Evolutionary conservation across 2,113 vertebrate genomes (phyloP).

Genomic region (Uria lomvia): DNA sequence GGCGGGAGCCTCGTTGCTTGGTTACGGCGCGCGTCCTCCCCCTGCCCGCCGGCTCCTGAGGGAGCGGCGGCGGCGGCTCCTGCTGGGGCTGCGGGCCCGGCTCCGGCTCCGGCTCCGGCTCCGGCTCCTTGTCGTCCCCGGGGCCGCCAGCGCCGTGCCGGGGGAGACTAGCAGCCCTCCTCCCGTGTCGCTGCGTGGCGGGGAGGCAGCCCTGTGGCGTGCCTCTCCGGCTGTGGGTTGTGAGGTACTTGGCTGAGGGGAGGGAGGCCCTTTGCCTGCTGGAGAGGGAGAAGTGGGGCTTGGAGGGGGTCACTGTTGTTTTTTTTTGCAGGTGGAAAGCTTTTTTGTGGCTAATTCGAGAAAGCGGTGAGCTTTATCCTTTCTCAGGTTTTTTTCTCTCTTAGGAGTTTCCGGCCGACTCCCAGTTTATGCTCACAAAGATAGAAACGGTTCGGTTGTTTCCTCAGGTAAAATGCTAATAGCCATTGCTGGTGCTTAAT

Average conservation of each 20-base stretch:
- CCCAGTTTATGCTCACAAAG: background rate
- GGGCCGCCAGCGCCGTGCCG: background rate
- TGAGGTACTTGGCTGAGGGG: background rate
- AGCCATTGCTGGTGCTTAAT: background rate
- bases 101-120: background rate
- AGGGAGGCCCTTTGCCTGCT: too few species aligned
- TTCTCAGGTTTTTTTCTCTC: background rate
- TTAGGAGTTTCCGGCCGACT: background rate
- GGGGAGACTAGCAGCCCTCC: too few species aligned
- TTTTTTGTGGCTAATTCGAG: background rate
- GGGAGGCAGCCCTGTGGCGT: background rate
- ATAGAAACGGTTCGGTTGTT: background rate
- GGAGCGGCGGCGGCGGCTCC: background rate
- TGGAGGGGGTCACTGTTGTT: background rate
- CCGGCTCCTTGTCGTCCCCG: too few species aligned
- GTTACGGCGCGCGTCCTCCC: background rate
- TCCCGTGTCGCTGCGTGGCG: background rate
- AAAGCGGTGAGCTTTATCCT: background rate
- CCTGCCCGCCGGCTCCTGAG: background rate
- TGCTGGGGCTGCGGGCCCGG: background rate
- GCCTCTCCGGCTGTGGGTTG: background rate
- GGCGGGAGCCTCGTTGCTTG: background rate
- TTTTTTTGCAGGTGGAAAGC: background rate
- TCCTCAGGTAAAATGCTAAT: background rate
- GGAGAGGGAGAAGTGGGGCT: background rate